phyloP scores from a whole-genome alignment of 2,113 vertebrate species.

The Anser brachyrhynchus region DNA sequence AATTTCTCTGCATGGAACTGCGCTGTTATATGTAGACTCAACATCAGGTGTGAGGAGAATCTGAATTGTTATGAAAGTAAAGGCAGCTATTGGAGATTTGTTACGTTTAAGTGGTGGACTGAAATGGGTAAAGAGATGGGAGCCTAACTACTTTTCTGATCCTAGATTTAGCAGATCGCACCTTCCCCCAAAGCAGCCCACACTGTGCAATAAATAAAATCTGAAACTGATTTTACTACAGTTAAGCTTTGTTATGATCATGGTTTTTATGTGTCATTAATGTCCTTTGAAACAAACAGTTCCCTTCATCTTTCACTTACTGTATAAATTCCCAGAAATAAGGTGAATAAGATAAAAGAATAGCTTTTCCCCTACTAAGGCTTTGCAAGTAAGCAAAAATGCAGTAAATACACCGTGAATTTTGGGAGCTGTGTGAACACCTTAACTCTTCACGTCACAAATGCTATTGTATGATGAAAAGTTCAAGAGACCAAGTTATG shows the following conservation, averaged over 20 bases:
- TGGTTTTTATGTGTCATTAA: not conserved
- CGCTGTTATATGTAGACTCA: not conserved
- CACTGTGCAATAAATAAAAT: not conserved
- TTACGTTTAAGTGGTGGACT: not conserved
- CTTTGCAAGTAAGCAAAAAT: not conserved
- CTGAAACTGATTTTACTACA: not conserved
- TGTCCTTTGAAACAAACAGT: not conserved
- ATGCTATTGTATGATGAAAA: not conserved
- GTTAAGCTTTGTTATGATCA: not conserved
- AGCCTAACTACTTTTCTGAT: not conserved
- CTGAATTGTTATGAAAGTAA: not conserved
- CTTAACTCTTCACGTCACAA: not conserved
- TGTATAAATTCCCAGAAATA: not conserved
- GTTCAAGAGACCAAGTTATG: not conserved
- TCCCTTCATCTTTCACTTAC: not conserved
- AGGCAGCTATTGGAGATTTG: not conserved
- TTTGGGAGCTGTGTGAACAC: not conserved
- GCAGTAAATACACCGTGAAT: not conserved
- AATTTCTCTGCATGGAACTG: not conserved
- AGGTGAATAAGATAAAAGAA: not conserved
- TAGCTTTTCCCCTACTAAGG: not conserved
- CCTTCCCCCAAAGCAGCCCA: not conserved
- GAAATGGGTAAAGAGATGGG: not conserved
- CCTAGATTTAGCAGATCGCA: not conserved
- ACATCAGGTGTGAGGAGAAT: not conserved